These are phyloP conservation scores for Metellina segmentata DNA, from an alignment of 2,888 invertebrate species.

Conservation along the genomic window DNA sequence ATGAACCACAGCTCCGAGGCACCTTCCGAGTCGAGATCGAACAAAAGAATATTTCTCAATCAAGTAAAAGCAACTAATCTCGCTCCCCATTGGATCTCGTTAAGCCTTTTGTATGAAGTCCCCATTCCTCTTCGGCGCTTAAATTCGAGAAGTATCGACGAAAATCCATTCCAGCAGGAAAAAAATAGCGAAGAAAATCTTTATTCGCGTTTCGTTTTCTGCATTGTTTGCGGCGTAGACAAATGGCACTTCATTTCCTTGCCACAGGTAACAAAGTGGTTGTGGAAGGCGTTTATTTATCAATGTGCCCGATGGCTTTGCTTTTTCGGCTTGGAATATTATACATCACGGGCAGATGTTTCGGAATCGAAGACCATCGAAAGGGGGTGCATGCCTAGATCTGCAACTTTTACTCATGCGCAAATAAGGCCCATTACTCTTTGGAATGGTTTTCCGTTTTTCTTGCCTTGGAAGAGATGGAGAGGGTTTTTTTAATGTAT, in stretches of 20 bases:
- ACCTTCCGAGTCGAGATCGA: not conserved
- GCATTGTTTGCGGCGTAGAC: slow-evolving; percentile 48
- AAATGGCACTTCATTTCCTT: slow-evolving; percentile 26
- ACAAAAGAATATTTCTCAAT: slow-evolving; percentile 9
- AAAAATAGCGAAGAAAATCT: not conserved
- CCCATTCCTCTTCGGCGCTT: slow-evolving; percentile 13
- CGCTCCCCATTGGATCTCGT: not conserved
- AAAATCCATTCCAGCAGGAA: slow-evolving; percentile 2
- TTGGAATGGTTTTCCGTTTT: not conserved
- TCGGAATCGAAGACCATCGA: slow-evolving; percentile 10
- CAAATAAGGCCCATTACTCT: not conserved
- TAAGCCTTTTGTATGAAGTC: slow-evolving; percentile 36
- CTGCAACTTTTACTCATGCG: not conserved
- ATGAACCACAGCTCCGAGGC: not conserved
- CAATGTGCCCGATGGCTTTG: slow-evolving; percentile 9
- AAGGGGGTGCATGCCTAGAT: not conserved
- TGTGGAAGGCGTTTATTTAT: slow-evolving; percentile 42
- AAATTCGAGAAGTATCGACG: not conserved
- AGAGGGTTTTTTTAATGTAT: not conserved
- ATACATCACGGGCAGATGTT: slow-evolving; percentile 54
- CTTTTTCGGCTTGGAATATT: slow-evolving; percentile 12
- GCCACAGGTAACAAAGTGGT: slow-evolving; percentile 44
- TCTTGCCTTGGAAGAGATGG: not conserved
- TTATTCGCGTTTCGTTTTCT: slow-evolving; percentile 8
- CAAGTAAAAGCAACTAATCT: not conserved